phyloP scores from a whole-genome alignment of 2,797 vertebrate genomes.

The Diglossa cyanea region DNA sequence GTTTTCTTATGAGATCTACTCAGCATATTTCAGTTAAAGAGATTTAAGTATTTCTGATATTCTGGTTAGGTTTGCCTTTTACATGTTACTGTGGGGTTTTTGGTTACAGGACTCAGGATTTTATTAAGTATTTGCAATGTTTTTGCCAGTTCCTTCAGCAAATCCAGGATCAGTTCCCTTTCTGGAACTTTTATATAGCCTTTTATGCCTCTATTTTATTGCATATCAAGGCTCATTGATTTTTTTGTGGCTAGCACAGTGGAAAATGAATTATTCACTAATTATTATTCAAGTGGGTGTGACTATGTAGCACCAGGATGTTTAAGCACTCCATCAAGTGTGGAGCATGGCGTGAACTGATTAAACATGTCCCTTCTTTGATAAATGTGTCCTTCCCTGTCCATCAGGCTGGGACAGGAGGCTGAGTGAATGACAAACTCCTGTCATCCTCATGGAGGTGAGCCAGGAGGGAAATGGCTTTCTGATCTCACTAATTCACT shows the following conservation, averaged over 20 bases:
- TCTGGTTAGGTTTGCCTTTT: neutral
- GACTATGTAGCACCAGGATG: neutral
- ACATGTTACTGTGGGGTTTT: neutral
- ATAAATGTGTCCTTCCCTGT: conserved; percentile 11
- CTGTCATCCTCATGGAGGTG: neutral
- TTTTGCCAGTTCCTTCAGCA: neutral
- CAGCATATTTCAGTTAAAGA: neutral
- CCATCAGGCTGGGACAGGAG: neutral
- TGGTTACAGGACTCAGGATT: neutral
- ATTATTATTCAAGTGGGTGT: neutral
- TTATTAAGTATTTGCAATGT: neutral
- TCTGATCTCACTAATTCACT: conserved; percentile 56
- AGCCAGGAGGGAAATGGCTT: conserved; percentile 59
- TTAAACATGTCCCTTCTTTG: conserved; percentile 3
- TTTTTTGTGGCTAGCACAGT: neutral
- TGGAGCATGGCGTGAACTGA: neutral
- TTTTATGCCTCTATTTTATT: neutral
- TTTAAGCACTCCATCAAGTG: neutral
- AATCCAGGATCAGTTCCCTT: neutral
- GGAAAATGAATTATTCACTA: conserved; percentile 3
- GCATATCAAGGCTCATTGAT: neutral
- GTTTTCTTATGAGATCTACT: neutral
- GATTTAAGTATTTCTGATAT: neutral
- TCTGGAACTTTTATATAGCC: neutral
- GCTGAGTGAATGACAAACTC: conserved; percentile 5